phyloP scores from a whole-genome alignment of 2,888 invertebrate species.

The Cerceris rybyensis region DNA sequence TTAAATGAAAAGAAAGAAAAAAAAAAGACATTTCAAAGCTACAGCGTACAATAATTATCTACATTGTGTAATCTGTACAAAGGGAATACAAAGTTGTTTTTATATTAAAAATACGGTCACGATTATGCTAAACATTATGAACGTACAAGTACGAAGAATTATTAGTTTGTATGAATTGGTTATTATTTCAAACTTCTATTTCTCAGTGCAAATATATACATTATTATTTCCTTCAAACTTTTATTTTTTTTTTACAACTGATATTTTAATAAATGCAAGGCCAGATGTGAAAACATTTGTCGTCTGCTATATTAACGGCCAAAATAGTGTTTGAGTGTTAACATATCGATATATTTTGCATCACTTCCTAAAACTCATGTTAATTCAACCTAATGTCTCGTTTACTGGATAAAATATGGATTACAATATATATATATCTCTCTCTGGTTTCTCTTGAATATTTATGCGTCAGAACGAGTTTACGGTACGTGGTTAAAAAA shows the following conservation, averaged over 20 bases:
- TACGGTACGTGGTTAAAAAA: conserved; percentile 30
- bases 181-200: conserved; percentile 44
- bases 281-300: conserved; percentile 43
- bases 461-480: conserved; percentile 17
- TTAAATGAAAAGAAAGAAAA: conserved; percentile 38
- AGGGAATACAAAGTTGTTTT: conserved; percentile 30
- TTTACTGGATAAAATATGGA: conserved; percentile 33
- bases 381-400: conserved; percentile 31
- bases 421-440: conserved; percentile 31
- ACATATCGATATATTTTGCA: conserved; percentile 36
- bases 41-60: conserved; percentile 31
- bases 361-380: conserved; percentile 36
- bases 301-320: conserved; percentile 32
- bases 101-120: conserved; percentile 13
- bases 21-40: conserved; percentile 31
- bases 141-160: no score
- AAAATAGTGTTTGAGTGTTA: conserved; percentile 23
- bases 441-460: conserved; percentile 16
- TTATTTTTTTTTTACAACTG: conserved; percentile 41
- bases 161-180: conserved; percentile 17
- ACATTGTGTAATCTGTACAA: conserved; percentile 8
- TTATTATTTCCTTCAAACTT: conserved; percentile 40
- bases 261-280: conserved; percentile 54
- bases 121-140: no score
- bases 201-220: conserved; percentile 58